These are phyloP conservation scores for Venustaconcha ellipsiformis DNA, from an alignment of 1,140 invertebrate genomes.

Conservation along the genomic window DNA sequence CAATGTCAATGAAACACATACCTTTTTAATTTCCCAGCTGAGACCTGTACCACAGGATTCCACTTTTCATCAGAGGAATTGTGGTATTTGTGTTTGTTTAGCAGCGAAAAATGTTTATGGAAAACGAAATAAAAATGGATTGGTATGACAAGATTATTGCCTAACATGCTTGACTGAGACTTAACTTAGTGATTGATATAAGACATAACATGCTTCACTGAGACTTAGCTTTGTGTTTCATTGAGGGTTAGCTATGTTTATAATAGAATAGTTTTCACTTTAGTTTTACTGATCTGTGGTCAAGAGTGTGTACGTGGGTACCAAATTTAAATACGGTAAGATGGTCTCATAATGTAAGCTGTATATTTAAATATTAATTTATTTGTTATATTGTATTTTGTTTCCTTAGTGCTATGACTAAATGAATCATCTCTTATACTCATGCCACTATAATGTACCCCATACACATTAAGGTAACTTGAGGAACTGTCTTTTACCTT, in stretches of 20 bases:
- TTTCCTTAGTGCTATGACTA: too few relatives aligned
- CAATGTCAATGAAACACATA: constrained; percentile 13
- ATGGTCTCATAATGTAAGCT: too few relatives aligned
- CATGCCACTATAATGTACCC: not conserved
- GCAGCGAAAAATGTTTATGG: constrained; percentile 39
- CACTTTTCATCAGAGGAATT: constrained; percentile 17
- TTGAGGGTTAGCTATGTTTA: too few relatives aligned
- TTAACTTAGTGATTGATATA: not conserved
- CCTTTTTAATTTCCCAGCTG: constrained; percentile 33
- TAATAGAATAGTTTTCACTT: not conserved
- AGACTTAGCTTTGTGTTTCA: not conserved
- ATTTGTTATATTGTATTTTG: too few relatives aligned
- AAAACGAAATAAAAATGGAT: not conserved
- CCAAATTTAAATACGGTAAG: too few relatives aligned
- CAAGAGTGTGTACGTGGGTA: not conserved
- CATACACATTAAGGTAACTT: not conserved
- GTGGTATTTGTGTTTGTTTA: constrained; percentile 27
- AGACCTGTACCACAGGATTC: constrained; percentile 13
- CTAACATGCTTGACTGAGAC: not conserved
- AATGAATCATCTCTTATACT: too few relatives aligned
- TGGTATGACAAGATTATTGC: not conserved
- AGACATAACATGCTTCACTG: too few relatives aligned
- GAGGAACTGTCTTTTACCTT: constrained; percentile 70
- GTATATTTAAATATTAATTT: too few relatives aligned
- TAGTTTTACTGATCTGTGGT: not conserved